phyloP scores from a whole-genome alignment of 2,113 vertebrate species.

The Perccottus glenii region DNA sequence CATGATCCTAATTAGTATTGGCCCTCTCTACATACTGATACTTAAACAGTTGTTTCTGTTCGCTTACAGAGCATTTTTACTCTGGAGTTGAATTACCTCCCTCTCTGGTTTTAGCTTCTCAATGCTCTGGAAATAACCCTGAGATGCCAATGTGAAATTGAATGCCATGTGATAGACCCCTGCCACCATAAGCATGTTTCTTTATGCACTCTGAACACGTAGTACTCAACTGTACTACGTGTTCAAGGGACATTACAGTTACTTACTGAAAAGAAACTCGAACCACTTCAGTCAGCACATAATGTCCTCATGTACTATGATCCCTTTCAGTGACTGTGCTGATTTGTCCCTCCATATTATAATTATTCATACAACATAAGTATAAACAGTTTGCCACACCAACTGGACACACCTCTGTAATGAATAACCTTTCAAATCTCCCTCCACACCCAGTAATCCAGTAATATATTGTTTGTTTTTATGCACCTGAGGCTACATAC shows the following conservation, averaged over 20 bases:
- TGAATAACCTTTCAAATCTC: slow-evolving; percentile 11
- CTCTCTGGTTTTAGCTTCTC: slow-evolving; percentile 16
- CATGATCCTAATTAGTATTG: neutral
- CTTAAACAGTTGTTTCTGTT: neutral
- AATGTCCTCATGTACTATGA: neutral
- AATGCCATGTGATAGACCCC: slow-evolving; percentile 21
- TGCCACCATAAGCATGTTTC: neutral
- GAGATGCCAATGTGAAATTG: slow-evolving; percentile 41
- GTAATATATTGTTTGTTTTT: neutral
- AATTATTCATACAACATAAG: neutral
- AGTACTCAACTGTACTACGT: neutral
- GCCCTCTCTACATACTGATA: neutral
- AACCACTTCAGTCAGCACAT: neutral
- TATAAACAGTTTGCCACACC: neutral
- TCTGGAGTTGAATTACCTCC: neutral
- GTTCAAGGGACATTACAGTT: neutral
- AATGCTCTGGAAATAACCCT: slow-evolving; percentile 42
- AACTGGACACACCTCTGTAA: slow-evolving; percentile 15
- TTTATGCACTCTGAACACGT: neutral
- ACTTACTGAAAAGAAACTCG: neutral
- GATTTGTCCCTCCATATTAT: neutral
- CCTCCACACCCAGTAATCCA: neutral
- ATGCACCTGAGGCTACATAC: neutral
- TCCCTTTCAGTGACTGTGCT: neutral
- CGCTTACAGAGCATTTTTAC: slow-evolving; percentile 5